Evolutionary conservation across 2,113 vertebrate genomes (phyloP), one percentile per base, ranked within the genome.

Genomic region (Heloderma charlesbogerti): DNA sequence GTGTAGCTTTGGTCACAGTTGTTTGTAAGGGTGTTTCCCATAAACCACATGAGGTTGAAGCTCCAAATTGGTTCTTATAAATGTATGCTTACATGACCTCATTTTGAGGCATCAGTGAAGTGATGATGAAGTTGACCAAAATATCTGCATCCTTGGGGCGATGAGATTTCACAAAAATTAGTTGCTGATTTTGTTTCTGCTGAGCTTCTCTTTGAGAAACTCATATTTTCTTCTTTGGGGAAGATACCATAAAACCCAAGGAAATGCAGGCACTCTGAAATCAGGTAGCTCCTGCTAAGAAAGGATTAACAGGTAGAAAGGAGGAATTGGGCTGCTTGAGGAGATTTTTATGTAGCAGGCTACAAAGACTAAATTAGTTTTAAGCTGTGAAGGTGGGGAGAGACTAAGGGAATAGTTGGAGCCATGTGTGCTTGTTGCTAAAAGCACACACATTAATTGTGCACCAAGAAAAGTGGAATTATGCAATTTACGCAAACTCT

Each of bases 311-410:
- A 25, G 63, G n/a, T 29, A 29, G 40, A 66, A 83, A 87, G 74
- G 29, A 20, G 63, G 57, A 7, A 78, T 67, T 40, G 29, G 63
- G 4, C 57, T 48, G 57, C 25, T 69, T 16, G 3, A 6, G 45
- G 66, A 67, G 69, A 31, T 88, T 84, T 51, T 87, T 66, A 29
- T 45, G 78, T 54, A 67, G 57, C 27, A 34, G 18, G 45, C 15
- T 0, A 9, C 31, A 6, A 94, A 92, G 91, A 81, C 93, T 79
- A 93, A 92, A 31, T 25, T 78, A 12, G 88, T 22, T 89, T 9
- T 92, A 75, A 92, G 93, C 88, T 22, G 12, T 51, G 74, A 92
- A 92, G 87, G 84, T 92, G 91, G 83, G 37, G 82, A 75, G 66
- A 71, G 51, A n/a, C 25, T 20, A 34, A 91, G 82, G 91, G 84